phyloP scores from a whole-genome alignment of 2,797 vertebrate species.

The Petrocephalus schoutedeni region DNA sequence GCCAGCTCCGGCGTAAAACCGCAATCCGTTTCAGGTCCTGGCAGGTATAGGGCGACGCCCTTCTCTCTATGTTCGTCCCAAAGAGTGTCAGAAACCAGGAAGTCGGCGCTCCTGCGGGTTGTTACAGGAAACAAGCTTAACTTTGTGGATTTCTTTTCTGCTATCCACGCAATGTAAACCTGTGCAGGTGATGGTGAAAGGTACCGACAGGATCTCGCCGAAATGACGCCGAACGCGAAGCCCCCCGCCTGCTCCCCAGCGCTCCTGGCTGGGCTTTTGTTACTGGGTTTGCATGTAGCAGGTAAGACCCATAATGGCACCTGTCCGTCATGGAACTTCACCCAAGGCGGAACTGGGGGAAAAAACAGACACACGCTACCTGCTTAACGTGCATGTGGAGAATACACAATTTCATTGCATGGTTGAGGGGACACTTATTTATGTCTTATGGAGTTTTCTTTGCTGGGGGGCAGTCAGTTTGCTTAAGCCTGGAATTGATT shows the following conservation, averaged over 20 bases:
- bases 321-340: background rate
- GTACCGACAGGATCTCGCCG: background rate
- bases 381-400: background rate
- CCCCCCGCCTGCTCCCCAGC: background rate
- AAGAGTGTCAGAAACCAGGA: constrained; percentile 10
- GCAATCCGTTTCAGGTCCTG: background rate
- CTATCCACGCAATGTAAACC: background rate
- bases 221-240: background rate
- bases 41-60: constrained; percentile 11
- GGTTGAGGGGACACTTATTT: background rate
- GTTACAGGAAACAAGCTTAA: background rate
- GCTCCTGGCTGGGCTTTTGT: constrained; percentile 20
- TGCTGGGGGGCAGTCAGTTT: background rate
- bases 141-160: background rate
- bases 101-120: background rate
- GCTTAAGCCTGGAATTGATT: background rate
- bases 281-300: constrained; percentile 9
- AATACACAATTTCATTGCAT: background rate
- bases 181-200: background rate
- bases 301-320: constrained; percentile 5
- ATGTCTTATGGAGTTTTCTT: background rate
- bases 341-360: background rate
- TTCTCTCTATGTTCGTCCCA: background rate
- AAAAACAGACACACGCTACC: background rate
- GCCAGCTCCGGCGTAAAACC: background rate